Base-by-base conservation (phyloP, 2,888 invertebrate species). In the Liodrosophila aerea region DNA sequence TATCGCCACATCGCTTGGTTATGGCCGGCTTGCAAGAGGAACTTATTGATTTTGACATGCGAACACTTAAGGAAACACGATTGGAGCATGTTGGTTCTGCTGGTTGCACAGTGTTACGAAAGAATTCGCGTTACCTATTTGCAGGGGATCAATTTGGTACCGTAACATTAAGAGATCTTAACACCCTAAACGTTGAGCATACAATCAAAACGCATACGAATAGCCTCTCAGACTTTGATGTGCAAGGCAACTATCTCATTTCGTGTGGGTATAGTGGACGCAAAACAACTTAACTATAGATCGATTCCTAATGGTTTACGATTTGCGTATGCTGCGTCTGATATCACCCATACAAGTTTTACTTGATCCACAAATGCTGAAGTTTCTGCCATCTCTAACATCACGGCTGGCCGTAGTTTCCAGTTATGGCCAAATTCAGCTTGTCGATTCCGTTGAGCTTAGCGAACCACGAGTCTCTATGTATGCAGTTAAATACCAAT, bases 1-100 rank as follows among this genome's bases (percentile, higher is more conserved):
- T 95, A 67, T 92, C 93, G 2, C 93, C 94, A 11, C 91, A 91
- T 40, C 93, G 95, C 62, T 89, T 98, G 27, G 90, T 98, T 39
- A 93, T 98, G 92, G 98, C 97, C 8, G 98, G 98, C 0, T 96
- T 98, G 88, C 97, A 98, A 88, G 93, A 95, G 69, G 95, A 95
- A 88, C 91, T 98, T 30, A 93, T 98, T 44, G 96, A 97, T 87
- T 94, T 97, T 86, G 97, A 98, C 91, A 91, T 98, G 22, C 92
- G 92, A 30, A 93, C 93, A 77, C 93, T 94, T 73, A 93, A 94
- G 84, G 97, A 98, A 91, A 94, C 93, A 40, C 93, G 94, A 86
- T 92, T 95, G 91, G 86, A 88, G 58, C 86, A 87, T 75, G 93
- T 94, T 30, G 93, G 93, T 1, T 93, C 94, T 64, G 91, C 93